A percentile compares a stretch with the other conserved stretches of the same genome.
Conservation (phyloP, 2,113 vertebrate species). For the Mus pahari region DNA sequence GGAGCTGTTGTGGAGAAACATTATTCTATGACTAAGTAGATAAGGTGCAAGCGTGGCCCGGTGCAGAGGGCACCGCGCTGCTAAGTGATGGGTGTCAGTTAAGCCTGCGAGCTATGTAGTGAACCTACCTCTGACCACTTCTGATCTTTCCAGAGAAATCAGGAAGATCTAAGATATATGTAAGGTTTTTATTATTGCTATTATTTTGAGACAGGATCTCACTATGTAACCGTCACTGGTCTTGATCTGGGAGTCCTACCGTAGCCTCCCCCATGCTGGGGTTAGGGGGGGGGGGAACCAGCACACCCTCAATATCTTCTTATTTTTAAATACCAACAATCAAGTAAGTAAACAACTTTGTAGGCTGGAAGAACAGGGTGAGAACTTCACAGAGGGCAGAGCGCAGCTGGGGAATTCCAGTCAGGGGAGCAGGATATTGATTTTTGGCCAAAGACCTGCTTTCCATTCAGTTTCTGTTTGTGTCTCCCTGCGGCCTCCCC, state of each 20-base stretch:
- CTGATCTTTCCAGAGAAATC: neutral
- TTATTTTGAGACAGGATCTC: neutral
- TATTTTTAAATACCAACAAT: neutral
- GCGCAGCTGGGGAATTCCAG: neutral
- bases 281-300: neutral
- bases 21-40: too few species aligned
- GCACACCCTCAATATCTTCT: neutral
- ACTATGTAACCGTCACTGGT: neutral
- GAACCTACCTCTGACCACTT: neutral
- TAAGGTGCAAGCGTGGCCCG: neutral
- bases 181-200: neutral
- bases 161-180: neutral
- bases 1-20: neutral
- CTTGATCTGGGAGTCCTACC: neutral
- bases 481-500: neutral
- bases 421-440: too few species aligned
- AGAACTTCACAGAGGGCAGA: neutral
- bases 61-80: too few species aligned
- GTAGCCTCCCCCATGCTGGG: neutral
- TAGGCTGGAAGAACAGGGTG: too few species aligned
- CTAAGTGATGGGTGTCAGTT: neutral
- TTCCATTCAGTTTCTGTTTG: neutral
- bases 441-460: neutral
- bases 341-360: neutral
- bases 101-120: neutral